phyloP scores from a whole-genome alignment of 2,797 vertebrate species.

The Cyprinodon diabolis region DNA sequence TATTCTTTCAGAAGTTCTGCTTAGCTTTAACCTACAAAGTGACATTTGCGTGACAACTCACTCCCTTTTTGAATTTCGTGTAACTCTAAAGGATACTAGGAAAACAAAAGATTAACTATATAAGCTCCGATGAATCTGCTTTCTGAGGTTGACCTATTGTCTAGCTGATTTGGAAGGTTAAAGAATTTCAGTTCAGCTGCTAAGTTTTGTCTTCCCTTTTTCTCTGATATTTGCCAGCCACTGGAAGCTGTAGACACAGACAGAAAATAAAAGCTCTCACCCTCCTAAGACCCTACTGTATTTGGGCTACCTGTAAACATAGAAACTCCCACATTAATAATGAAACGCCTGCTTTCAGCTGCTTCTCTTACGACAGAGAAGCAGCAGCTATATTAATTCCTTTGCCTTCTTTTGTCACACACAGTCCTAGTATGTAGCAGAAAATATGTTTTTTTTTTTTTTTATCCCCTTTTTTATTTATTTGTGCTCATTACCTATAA shows the following conservation, averaged over 20 bases:
- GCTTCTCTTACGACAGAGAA: slow-evolving; percentile 58
- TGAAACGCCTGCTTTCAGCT: slow-evolving; percentile 54
- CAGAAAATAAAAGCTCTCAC: slow-evolving; percentile 52
- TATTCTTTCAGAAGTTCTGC: too few species aligned
- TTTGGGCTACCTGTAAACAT: slow-evolving; percentile 70
- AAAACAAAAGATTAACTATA: neutral
- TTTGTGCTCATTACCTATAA: slow-evolving; percentile 30
- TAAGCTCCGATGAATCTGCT: slow-evolving; percentile 21
- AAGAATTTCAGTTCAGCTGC: slow-evolving; percentile 41
- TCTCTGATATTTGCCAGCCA: slow-evolving; percentile 34
- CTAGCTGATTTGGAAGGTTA: slow-evolving; percentile 7
- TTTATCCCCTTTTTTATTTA: neutral
- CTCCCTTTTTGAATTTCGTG: neutral
- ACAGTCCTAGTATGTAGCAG: slow-evolving; percentile 40
- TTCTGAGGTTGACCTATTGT: slow-evolving; percentile 2
- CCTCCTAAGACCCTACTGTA: slow-evolving; percentile 36
- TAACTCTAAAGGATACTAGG: neutral
- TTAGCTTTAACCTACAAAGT: too few species aligned
- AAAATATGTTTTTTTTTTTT: slow-evolving; percentile 3
- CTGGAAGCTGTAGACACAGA: slow-evolving; percentile 43
- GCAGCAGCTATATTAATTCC: slow-evolving; percentile 38
- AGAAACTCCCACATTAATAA: slow-evolving; percentile 82
- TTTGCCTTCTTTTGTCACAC: slow-evolving; percentile 35
- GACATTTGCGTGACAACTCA: too few species aligned
- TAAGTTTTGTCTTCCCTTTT: slow-evolving; percentile 21